Evolutionary conservation across 2,113 vertebrate species (phyloP), one percentile per base, ranked within the genome.

Genomic region (Emydocephalus ijimae): DNA sequence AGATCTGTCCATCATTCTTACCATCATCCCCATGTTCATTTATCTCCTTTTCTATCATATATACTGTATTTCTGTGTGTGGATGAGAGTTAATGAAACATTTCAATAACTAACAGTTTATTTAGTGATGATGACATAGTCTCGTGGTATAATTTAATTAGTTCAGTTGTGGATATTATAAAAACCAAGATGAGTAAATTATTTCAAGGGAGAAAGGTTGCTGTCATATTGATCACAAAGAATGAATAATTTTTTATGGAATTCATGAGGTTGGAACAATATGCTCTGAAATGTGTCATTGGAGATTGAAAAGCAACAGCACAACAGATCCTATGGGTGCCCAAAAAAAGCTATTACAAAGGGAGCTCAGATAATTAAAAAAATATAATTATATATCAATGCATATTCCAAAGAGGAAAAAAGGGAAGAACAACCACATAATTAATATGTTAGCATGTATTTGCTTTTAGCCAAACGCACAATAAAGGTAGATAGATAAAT

Each of bases 301-400:
- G 3, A 96, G 95, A 92, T 48, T 64, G 94, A 95, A 45, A 3
- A 94, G 92, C 90, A 94, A 57, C 43, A 91, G 61, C 95, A 94
- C 93, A 97, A 95, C 93, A 97, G 95, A 93, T 96, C 95, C 96
- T 91, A 64, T 93, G 96, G 94, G 95, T 94, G 94, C 96, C 69
- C 21, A 81, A 81, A 81, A 92, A 89, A 92, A 12, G 93, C 94
- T 96, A 88, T 95, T 93, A 52, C 12, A 94, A 59, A 91, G 8
- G 26, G 43, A 96, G 24, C 0, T 95, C 0, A 3, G 95, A 88
- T 96, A 97, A 97, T 97, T 97, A 96, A 12, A 96, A 96, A 94
- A 97, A 95, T 94, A 94, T 95, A 97, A 97, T 97, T 97, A 95
- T 94, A 95, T 95, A 96, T 94, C 8, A 90, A 90, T 92, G 93